phyloP scores from a whole-genome alignment of 2,888 invertebrate species.

The Diaphora mendica region DNA sequence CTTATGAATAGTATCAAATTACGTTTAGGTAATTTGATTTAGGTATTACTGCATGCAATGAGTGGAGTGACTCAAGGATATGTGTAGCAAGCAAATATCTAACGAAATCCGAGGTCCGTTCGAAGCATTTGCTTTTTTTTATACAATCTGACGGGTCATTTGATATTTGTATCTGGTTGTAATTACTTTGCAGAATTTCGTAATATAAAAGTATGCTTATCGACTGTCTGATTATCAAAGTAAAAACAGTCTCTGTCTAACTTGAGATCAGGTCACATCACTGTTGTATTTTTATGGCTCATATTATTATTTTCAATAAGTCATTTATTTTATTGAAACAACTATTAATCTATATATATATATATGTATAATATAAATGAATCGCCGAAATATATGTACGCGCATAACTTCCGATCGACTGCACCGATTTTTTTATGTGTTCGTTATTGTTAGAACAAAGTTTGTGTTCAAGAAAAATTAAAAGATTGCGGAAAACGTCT shows the following conservation, averaged over 20 bases:
- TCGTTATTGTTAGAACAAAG: no score
- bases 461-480: no score
- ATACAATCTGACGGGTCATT: neutral
- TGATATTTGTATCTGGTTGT: neutral
- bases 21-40: slow-evolving; percentile 8
- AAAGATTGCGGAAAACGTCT: no score
- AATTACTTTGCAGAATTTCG: neutral
- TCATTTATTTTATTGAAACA: no score
- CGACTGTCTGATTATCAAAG: no score
- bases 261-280: no score
- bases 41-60: slow-evolving; percentile 7
- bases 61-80: neutral
- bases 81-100: neutral
- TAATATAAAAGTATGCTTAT: neutral
- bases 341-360: no score
- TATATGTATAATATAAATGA: no score
- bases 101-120: neutral
- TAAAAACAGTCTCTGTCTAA: no score
- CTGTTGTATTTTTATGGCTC: neutral
- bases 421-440: no score
- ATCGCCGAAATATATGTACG: no score
- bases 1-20: slow-evolving; percentile 20
- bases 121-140: neutral
- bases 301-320: neutral
- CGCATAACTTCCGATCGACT: no score